These are phyloP conservation scores for Conistra vaccinii DNA, from an alignment of 2,888 invertebrate genomes.

Conservation along the genomic window DNA sequence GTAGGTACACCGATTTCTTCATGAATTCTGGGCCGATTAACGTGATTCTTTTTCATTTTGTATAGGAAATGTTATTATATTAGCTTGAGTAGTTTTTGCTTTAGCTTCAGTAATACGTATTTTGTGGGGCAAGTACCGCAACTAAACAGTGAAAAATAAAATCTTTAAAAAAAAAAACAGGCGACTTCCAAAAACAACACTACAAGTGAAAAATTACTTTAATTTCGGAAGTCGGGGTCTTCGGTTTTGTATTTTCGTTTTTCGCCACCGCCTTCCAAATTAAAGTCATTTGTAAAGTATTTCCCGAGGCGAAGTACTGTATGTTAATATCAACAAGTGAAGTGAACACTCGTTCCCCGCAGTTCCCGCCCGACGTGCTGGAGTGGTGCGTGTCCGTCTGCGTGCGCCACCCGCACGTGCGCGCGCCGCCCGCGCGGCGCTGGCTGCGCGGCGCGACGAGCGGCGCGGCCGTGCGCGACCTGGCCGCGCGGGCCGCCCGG, in stretches of 20 bases:
- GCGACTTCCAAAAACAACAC: no score
- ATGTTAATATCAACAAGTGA: background rate
- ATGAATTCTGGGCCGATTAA: no score
- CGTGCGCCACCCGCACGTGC: constrained; percentile 85
- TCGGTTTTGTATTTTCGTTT: background rate
- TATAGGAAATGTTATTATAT: no score
- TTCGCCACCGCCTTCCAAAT: background rate
- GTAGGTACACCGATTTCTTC: no score
- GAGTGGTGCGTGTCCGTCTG: constrained; percentile 83
- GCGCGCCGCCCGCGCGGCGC: constrained; percentile 78
- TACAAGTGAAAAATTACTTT: no score
- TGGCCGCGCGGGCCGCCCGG: constrained; percentile 79
- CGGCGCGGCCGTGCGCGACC: background rate
- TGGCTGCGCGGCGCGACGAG: constrained; percentile 81
- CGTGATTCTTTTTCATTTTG: no score
- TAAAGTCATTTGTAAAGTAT: background rate
- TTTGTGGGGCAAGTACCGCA: no score
- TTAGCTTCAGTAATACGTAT: no score
- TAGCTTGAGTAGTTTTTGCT: no score
- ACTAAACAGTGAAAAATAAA: no score
- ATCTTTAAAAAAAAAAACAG: no score
- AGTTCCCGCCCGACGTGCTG: constrained; percentile 76
- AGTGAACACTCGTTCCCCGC: constrained; percentile 4
- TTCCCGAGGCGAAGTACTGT: background rate
- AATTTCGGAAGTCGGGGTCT: no score